Percentiles rank a stretch among this genome's conserved stretches.
These are phyloP conservation scores for Dicyema japonicum DNA, from an alignment of 1,140 invertebrate genomes.

Conservation along the genomic window DNA sequence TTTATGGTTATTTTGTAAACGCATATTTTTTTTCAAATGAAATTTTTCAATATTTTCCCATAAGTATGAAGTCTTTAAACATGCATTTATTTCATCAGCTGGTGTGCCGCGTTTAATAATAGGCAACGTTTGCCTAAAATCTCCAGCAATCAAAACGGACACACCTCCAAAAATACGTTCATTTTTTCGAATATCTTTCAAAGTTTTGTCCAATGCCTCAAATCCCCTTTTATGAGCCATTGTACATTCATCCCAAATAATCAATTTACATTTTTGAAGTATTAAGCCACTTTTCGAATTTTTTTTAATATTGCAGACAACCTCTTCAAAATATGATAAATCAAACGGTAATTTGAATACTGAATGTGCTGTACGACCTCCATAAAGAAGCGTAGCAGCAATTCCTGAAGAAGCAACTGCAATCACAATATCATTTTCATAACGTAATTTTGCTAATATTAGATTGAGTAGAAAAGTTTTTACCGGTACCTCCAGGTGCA, in stretches of 20 bases:
- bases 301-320: conserved; percentile 8
- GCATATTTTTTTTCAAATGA: too few relatives aligned
- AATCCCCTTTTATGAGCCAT: conserved; percentile 9
- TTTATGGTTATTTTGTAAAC: too few relatives aligned
- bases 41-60: conserved; percentile 1
- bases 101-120: conserved; percentile 4
- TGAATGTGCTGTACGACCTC: too few relatives aligned
- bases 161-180: conserved; percentile 4
- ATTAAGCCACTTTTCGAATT: conserved; percentile 7
- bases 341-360: conserved; percentile 7
- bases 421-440: too few relatives aligned
- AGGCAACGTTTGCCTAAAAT: conserved; percentile 5
- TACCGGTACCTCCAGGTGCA: too few relatives aligned
- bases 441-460: too few relatives aligned
- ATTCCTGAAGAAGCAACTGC: too few relatives aligned
- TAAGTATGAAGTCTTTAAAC: conserved; percentile 4
- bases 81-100: conserved; percentile 4
- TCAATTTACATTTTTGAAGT: conserved; percentile 8
- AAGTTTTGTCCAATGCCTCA: conserved; percentile 4
- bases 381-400: too few relatives aligned
- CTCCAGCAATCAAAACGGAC: conserved; percentile 4
- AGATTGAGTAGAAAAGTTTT: too few relatives aligned
- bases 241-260: conserved; percentile 16
- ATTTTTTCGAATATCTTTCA: conserved; percentile 2
- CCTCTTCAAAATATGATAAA: conserved; percentile 5